Base-by-base conservation (phyloP, 2,113 vertebrate species). In the Australoheros scitulus region DNA sequence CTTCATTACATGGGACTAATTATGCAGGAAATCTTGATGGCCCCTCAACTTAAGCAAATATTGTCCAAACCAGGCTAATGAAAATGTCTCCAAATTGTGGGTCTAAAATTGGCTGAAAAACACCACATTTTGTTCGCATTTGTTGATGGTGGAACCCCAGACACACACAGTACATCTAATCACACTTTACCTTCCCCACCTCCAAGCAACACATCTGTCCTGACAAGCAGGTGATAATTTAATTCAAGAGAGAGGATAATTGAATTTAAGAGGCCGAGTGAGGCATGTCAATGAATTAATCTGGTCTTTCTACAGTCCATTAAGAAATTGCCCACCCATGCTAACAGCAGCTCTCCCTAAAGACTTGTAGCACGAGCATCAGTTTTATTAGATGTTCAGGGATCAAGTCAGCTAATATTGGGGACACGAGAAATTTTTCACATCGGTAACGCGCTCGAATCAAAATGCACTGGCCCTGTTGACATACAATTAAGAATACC, bases 251-350 rank as follows among this genome's bases (percentile, higher is more conserved):
- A 85, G 79, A 59, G 81, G 70, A 85, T 93, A 92, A 93, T 92
- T 92, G 86, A 89, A 93, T 94, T 81, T 91, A 86, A 86, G 84
- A 47, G 68, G 86, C 89, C 80, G 75, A 92, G 80, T 91, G 83
- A 88, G 86, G 79, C 86, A 89, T 89, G 88, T 92, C 93, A 92
- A 91, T 91, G 85, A 85, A 91, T 92, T 93, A 92, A 94, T 94
- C 91, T 90, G 90, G 59, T 92, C 88, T 78, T 91, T 91, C 88
- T 87, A 81, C 91, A 91, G 79, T 89, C 88, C 89, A 94, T 94
- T 93, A 93, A 89, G 82, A 61, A 90, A 90, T 90, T 88, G 88
- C 76, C 86, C 81, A 89, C 64, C 91, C 89, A 88, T 91, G 85
- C 83, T 85, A 90, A 80, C 80, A 58, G 79, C 76, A 61, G 65